Base-by-base conservation (phyloP, 2,797 vertebrate genomes). In the Molossus alvarezi region DNA sequence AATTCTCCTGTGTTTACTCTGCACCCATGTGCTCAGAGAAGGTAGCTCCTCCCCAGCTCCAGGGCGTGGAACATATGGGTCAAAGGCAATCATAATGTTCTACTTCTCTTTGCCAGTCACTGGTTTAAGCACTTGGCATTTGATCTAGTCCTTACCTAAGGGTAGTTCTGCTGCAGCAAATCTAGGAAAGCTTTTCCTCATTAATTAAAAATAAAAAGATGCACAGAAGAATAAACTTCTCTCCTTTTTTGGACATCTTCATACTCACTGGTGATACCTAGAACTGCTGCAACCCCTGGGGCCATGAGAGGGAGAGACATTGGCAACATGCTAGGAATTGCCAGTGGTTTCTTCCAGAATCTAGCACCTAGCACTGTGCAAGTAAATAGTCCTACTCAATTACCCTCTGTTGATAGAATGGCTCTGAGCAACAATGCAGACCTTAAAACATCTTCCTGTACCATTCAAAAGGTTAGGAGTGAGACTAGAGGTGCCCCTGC, bases 171-270 rank as follows among this genome's bases (percentile, higher is more conserved):
- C 73, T 58, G 73, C 45, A 6, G 5, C 62, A 62, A 45, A 27
- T 73, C n/a, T 69, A 62, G 76, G 33, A 86, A 88, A 88, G 62
- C 18, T 20, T 75, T 53, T 83, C 76, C 55, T 83, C 55, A 41
- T 58, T 71, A 23, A 67, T 87, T 94, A 69, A 91, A 90, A 93
- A 69, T 48, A 81, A 90, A 93, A 93, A 86, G 81, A 18, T 82
- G 17, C 37, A n/a, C 25, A 55, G 25, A n/a, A 29, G n/a, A n/a
- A 73, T 12, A n/a, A 9, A 37, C 48, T 62, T 69, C 17, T 92
- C 76, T 62, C 37, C 20, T 73, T 87, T 33, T 25, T 25, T 87
- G 58, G 48, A 4, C n/a, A 82, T 65, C 55, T 82, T 77, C n/a
- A 51, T 29, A 65, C 4, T 41, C 1, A 5, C 8, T 45, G 18